A percentile compares a stretch with the other conserved stretches of the same genome.
Conservation (phyloP, 2,113 vertebrate genomes). For the Myodes glareolus region DNA sequence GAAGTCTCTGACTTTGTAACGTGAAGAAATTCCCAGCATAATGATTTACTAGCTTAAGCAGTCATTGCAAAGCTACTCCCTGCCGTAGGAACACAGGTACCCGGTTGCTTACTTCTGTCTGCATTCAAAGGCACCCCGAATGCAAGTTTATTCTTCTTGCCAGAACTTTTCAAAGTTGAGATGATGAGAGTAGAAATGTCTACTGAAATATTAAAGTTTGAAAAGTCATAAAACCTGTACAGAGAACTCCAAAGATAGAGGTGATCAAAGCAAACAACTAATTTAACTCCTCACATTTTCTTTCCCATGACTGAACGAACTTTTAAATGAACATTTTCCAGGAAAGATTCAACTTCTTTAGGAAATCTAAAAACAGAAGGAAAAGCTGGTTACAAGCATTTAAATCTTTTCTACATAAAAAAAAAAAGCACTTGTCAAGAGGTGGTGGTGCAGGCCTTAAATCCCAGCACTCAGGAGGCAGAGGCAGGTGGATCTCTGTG, state of each 20-base stretch:
- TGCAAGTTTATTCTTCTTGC: conserved; percentile 82
- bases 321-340: conserved; percentile 59
- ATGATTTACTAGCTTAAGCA: conserved; percentile 75
- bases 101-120: conserved; percentile 75
- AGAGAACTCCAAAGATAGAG: conserved; percentile 52
- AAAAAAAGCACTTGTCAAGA: not conserved
- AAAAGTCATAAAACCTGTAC: conserved; percentile 77
- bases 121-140: conserved; percentile 69
- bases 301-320: conserved; percentile 29
- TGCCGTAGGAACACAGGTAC: conserved; percentile 82
- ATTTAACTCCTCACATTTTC: conserved; percentile 45
- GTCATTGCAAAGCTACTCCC: conserved; percentile 78
- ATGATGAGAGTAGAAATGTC: conserved; percentile 81
- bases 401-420: conserved; percentile 54
- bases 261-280: conserved; percentile 8
- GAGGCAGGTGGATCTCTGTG: too few species aligned
- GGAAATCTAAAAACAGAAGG: conserved; percentile 61
- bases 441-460: too few species aligned
- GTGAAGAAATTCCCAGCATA: conserved; percentile 73
- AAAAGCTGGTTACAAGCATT: conserved; percentile 10
- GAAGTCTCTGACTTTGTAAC: conserved; percentile 72
- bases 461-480: too few species aligned
- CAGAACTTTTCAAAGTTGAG: conserved; percentile 82
- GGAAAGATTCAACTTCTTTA: conserved; percentile 48
- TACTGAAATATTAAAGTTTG: conserved; percentile 47